Base-by-base conservation (phyloP, 1,140 invertebrate genomes). In the Daktulosphaira vitifoliae region DNA sequence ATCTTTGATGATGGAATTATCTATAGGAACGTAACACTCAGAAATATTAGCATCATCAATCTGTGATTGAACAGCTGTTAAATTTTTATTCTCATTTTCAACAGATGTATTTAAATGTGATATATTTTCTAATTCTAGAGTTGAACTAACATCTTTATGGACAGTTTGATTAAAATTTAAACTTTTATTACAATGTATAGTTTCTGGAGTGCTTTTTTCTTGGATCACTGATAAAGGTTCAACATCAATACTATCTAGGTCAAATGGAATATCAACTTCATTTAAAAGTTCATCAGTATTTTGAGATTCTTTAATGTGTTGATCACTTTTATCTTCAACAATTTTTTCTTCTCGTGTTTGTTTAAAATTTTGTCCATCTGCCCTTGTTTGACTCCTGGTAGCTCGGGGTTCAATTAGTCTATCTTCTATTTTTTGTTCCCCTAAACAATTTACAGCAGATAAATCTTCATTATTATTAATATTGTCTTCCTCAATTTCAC, bases 301-400 rank as follows among this genome's bases (percentile, higher is more conserved):
- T 29, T 33, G 25, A 62, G 56, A 29, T 44, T 9, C 42, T 33
- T 3, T 39, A 62, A 15, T 48, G 26, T 62, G 39, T 62, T 62
- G 18, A 11, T 59, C 54, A 18, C 46, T 62, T 4, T 62, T 62
- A 29, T 25, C 56, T 26, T 29, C n/a, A n/a, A 42, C 26, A 3
- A 15, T 16, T n/a, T 48, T 48, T 29, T 2, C 44, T 20, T 62
- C 54, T 20, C 20, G 42, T 0, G n/a, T 15, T 15, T 48, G 39
- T 46, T 62, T 62, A n/a, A 62, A 29, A 29, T 25, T 33, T 5
- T 11, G 7, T 1, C 42, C 56, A 29, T 62, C 56, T 22, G 56
- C 56, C 44, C 56, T 48, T 48, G 56, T 62, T 48, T 62, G 56
- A 62, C 56, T 62, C 33, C 56, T 48, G 42, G 56, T 62, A 23